Evolutionary conservation across 2,888 invertebrate species (phyloP), one percentile per base, ranked within the genome.

Genomic region (Stenchaetothrips biformis): DNA sequence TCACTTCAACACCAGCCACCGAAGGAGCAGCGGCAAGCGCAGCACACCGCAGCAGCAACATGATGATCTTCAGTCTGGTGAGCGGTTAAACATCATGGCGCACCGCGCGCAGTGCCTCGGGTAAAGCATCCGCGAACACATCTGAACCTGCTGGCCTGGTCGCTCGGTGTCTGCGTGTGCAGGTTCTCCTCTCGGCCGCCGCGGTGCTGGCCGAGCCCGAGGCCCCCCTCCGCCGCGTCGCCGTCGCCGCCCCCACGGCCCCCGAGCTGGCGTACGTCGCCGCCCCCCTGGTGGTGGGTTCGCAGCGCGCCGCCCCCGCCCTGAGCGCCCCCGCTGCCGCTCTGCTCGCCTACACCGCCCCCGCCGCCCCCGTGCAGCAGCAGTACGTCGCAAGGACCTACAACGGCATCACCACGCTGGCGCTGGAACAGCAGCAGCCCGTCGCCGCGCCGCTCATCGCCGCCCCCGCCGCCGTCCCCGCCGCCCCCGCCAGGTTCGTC

Each of bases 151-250:
- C 37, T 37, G 37, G 37, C 37, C 37, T 37, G 2, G 37, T 4
- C 37, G 1, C 37, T 37, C 37, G 67, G 2, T 13, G 53, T 18
- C 13, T 37, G 37, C 37, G n/a, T n/a, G n/a, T n/a, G 25, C 67
- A 74, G 67, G 67, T 74, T 25, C 67, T 74, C 67, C 9, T 74
- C 21, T n/a, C 67, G 25, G 67, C 25, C 21, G 67, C 67, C 25
- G 67, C 67, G 67, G 67, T 74, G 21, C 25, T 74, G 67, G 67
- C 67, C 67, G 67, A 74, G 67, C 67, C 67, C 25, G 67, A 74
- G 67, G 25, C 67, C 67, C 67, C 67, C 67, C 7, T 74, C 21
- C 67, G 67, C 67, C 67, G 67, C 25, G 21, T 25, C 11, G 67
- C 67, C 67, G 67, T 74, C 21, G 67, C 67, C 21, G 8, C 25